Percentiles rank a stretch among this genome's conserved stretches.
phyloP scores from a whole-genome alignment of 2,888 invertebrate genomes.

The Opisthograptis luteolata region DNA sequence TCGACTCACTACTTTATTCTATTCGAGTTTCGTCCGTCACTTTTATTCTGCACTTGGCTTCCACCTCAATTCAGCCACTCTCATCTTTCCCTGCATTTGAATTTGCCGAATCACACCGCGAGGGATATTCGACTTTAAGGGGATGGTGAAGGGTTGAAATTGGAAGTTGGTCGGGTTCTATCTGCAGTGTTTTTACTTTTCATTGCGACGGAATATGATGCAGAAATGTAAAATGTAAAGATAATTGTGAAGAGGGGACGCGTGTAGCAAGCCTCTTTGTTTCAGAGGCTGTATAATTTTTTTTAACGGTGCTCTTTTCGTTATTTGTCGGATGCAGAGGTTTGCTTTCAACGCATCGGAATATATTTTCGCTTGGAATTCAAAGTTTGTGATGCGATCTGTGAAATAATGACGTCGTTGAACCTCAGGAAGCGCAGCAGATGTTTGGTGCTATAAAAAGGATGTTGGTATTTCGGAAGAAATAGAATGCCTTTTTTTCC shows the following conservation, averaged over 20 bases:
- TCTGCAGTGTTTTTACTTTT: conserved; percentile 79
- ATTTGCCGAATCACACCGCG: conserved; percentile 56
- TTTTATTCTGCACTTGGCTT: conserved; percentile 81
- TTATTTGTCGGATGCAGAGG: conserved; percentile 38
- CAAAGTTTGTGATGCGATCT: conserved; percentile 6
- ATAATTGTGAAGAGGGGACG: conserved; percentile 74
- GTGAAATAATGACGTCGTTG: conserved; percentile 15
- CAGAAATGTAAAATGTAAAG: conserved; percentile 81
- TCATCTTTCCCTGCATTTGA: conserved; percentile 74
- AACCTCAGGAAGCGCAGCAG: not conserved
- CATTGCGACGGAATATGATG: conserved; percentile 81
- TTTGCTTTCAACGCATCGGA: conserved; percentile 24
- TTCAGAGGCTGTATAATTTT: conserved; percentile 52
- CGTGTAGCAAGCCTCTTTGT: conserved; percentile 65
- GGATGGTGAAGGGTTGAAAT: conserved; percentile 13
- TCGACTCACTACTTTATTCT: conserved; percentile 25
- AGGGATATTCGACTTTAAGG: conserved; percentile 38
- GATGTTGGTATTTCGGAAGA: too few species aligned
- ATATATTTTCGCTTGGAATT: conserved; percentile 20
- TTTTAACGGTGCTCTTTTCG: conserved; percentile 60
- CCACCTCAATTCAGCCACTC: conserved; percentile 79
- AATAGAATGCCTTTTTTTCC: too few species aligned
- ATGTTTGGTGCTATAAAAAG: too few species aligned
- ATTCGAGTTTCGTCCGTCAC: conserved; percentile 58
- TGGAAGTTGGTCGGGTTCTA: conserved; percentile 23